Conservation (phyloP, 2,797 vertebrate genomes). For the Cephalopachus bancanus region DNA sequence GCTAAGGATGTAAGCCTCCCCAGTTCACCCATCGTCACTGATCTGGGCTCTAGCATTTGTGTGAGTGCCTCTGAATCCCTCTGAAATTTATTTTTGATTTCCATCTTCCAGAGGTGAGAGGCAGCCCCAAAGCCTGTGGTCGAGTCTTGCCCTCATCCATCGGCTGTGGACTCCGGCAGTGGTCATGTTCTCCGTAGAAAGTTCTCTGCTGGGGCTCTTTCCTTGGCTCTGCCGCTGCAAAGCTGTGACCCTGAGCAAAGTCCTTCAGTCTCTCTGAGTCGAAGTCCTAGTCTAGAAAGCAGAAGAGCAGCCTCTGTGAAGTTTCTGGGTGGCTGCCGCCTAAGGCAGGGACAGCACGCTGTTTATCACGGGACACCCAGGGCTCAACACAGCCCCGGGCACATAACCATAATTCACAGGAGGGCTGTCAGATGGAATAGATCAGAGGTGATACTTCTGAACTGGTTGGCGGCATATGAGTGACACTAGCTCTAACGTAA, state of each 20-base stretch:
- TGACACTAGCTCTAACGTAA: neutral
- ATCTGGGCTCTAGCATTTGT: constrained; percentile 65
- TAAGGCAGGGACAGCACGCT: neutral
- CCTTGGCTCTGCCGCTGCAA: constrained; percentile 5
- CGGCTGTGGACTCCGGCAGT: constrained; percentile 39
- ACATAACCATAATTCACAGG: neutral
- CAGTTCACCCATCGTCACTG: constrained; percentile 66
- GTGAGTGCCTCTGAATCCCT: constrained; percentile 52
- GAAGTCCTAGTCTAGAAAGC: neutral
- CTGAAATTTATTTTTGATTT: constrained; percentile 74
- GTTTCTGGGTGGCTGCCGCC: neutral
- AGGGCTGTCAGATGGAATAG: neutral
- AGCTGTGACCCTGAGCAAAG: constrained; percentile 44
- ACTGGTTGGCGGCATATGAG: neutral
- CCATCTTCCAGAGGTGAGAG: constrained; percentile 63
- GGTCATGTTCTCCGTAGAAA: constrained; percentile 45
- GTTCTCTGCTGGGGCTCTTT: constrained; percentile 59
- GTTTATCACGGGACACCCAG: neutral
- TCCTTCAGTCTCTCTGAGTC: constrained; percentile 10
- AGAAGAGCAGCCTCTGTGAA: neutral
- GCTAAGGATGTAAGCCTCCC: constrained; percentile 60
- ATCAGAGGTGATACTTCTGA: neutral
- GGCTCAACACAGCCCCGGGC: neutral
- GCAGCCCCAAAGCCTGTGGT: constrained; percentile 40
- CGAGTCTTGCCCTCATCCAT: constrained; percentile 51